These are phyloP conservation scores for Acridotheres tristis DNA, from an alignment of 2,797 vertebrate genomes.

Conservation along the genomic window DNA sequence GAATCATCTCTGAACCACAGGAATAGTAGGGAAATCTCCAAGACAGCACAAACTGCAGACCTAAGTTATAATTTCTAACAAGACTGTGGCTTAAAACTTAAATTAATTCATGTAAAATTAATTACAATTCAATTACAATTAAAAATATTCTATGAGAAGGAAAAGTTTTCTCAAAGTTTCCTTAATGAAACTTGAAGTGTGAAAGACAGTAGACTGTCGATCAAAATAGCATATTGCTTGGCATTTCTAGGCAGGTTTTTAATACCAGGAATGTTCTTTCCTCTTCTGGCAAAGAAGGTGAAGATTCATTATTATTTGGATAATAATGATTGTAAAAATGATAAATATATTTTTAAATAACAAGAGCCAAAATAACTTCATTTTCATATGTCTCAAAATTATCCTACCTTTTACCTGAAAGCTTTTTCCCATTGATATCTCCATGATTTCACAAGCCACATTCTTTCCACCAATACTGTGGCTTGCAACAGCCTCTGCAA, in stretches of 20 bases:
- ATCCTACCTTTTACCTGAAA: neutral
- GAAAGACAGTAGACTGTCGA: neutral
- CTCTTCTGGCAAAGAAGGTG: neutral
- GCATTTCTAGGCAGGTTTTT: neutral
- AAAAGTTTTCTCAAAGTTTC: neutral
- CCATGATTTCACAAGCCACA: neutral
- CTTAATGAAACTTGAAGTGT: neutral
- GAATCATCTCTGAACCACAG: neutral
- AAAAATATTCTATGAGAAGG: neutral
- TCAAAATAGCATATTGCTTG: neutral
- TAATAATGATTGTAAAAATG: neutral
- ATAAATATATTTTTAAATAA: neutral
- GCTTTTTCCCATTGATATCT: fast-evolving
- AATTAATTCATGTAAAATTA: neutral
- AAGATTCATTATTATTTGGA: neutral
- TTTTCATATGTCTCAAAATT: neutral
- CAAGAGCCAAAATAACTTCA: neutral
- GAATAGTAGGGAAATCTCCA: neutral
- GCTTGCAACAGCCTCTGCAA: neutral
- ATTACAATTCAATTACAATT: neutral
- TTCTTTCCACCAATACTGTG: neutral
- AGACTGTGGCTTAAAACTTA: neutral
- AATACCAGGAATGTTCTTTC: neutral
- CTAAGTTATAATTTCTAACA: neutral
- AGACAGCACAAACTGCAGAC: neutral